A percentile compares a stretch with the other conserved stretches of the same genome.
Evolutionary conservation across 2,888 invertebrate species (phyloP).

Genomic region (Standfussiana lucernea): DNA sequence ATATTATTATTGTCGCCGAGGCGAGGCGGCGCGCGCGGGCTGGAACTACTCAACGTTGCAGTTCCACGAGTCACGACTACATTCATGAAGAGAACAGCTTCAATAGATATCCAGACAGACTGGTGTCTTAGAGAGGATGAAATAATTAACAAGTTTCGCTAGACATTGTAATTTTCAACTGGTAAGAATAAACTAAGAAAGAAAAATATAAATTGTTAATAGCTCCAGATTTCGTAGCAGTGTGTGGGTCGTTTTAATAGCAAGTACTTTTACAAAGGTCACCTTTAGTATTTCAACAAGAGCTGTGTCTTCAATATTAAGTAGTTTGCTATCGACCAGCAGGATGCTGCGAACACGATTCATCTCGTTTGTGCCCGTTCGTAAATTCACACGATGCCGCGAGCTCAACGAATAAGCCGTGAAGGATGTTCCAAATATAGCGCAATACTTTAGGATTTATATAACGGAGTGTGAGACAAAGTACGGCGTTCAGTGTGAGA

Average conservation of each 20-base stretch:
- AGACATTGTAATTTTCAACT: too few species aligned
- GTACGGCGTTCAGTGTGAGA: background rate
- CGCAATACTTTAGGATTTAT: background rate
- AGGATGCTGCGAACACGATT: background rate
- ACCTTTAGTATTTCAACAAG: constrained; percentile 10
- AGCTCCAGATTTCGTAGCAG: too few species aligned
- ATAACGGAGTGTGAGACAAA: background rate
- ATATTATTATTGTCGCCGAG: background rate
- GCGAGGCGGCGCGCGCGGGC: background rate
- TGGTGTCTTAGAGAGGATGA: background rate
- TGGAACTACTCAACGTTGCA: background rate
- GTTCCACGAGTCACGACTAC: background rate
- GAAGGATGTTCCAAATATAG: constrained; percentile 8
- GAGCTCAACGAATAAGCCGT: background rate
- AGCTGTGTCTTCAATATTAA: constrained; percentile 36
- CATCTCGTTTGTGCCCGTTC: constrained; percentile 14
- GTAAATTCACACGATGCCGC: background rate
- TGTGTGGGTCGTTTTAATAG: constrained; percentile 15
- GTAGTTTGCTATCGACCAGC: constrained; percentile 25
- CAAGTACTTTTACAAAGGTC: background rate
- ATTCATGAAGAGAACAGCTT: background rate
- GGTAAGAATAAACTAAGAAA: background rate
- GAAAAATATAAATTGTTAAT: background rate
- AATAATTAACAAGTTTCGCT: constrained; percentile 1
- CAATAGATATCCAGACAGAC: background rate